Percentiles rank a stretch among this genome's conserved stretches.
Evolutionary conservation across 2,113 vertebrate genomes (phyloP).

Genomic region (Gila orcuttii): DNA sequence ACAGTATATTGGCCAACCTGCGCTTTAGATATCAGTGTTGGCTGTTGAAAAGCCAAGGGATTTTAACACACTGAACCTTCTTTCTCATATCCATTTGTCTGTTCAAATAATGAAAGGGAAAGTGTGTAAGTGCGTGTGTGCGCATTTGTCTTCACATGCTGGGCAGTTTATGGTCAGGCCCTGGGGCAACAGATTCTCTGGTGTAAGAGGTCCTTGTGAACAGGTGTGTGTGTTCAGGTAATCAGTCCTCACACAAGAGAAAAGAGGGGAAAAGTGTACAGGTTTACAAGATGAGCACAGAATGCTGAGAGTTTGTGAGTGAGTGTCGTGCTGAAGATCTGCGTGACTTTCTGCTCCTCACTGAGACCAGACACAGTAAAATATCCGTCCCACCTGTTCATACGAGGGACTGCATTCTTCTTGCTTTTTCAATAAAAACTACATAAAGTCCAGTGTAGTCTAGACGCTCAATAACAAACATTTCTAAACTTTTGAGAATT

Average conservation of each 20-base stretch:
- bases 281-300: constrained; percentile 51
- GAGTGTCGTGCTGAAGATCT: constrained; percentile 59
- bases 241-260: constrained; percentile 60
- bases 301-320: constrained; percentile 48
- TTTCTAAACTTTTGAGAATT: background rate
- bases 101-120: constrained; percentile 7
- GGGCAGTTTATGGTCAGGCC: constrained; percentile 71
- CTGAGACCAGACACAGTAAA: constrained; percentile 67
- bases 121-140: background rate
- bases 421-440: constrained; percentile 25
- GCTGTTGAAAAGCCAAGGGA: background rate
- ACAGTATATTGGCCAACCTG: background rate
- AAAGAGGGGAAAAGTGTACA: constrained; percentile 54
- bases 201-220: constrained; percentile 62
- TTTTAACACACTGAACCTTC: constrained; percentile 15
- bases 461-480: constrained; percentile 55
- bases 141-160: constrained; percentile 50
- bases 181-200: constrained; percentile 76
- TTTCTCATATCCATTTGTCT: constrained; percentile 16
- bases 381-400: constrained; percentile 72
- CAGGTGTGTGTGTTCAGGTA: constrained; percentile 73
- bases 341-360: constrained; percentile 41
- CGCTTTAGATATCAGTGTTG: background rate
- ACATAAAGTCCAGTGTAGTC: background rate
- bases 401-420: constrained; percentile 43